Conservation (phyloP, 2,113 vertebrate species). For the Arvicanthis niloticus region DNA sequence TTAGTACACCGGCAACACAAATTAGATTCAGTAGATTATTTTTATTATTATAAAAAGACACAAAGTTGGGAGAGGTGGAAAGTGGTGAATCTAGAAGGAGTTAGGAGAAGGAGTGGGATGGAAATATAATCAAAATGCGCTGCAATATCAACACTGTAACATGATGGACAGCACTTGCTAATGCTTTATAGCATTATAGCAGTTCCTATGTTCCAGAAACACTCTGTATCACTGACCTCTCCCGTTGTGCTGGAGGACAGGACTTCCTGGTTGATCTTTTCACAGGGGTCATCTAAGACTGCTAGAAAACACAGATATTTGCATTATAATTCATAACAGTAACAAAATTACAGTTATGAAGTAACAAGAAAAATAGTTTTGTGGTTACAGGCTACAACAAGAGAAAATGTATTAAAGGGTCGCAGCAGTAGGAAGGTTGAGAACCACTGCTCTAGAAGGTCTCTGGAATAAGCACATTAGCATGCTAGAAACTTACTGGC, state of each 20-base stretch:
- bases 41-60: background rate
- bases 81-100: background rate
- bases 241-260: background rate
- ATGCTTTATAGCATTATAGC: accelerated
- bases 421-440: background rate
- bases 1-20: background rate
- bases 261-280: background rate
- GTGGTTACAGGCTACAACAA: background rate
- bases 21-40: background rate
- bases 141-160: background rate
- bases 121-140: background rate
- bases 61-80: background rate
- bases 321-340: background rate
- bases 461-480: background rate
- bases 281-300: background rate
- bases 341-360: background rate
- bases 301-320: background rate
- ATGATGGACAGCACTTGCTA: background rate
- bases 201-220: background rate
- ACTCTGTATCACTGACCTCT: background rate
- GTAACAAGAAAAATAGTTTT: background rate
- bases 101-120: background rate
- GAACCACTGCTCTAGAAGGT: background rate
- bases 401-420: background rate
- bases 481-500: background rate